Conservation (phyloP, 2,113 vertebrate genomes). For the Bombycilla garrulus region DNA sequence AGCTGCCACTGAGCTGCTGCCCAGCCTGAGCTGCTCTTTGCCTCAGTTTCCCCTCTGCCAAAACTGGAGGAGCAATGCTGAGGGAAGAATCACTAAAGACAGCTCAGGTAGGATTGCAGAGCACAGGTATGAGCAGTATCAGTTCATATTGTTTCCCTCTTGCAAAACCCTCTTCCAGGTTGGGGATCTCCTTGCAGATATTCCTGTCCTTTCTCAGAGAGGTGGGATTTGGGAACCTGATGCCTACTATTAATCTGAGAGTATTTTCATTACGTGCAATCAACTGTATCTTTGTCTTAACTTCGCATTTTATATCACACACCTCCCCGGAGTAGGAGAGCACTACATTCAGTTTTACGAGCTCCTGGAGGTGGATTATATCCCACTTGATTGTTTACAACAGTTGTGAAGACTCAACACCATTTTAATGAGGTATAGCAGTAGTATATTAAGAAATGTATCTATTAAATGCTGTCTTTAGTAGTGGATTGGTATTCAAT, state of each 20-base stretch:
- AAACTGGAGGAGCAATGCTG: background rate
- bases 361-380: slow-evolving; percentile 35
- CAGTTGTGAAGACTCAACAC: slow-evolving; percentile 19
- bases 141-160: background rate
- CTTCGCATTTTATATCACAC: background rate
- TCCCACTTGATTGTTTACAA: slow-evolving; percentile 42
- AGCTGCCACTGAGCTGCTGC: background rate
- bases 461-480: slow-evolving; percentile 13
- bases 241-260: background rate
- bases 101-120: background rate
- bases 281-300: background rate
- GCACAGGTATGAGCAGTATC: background rate
- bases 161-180: background rate
- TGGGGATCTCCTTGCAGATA: background rate
- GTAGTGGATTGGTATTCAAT: background rate
- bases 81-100: background rate
- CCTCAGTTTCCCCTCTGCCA: slow-evolving; percentile 8
- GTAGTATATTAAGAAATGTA: background rate
- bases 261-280: background rate
- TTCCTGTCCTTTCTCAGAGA: background rate
- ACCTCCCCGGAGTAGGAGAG: background rate
- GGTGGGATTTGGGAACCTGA: background rate
- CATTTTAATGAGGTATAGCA: slow-evolving; percentile 48
- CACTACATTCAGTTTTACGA: background rate
- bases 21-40: background rate